phyloP scores from a whole-genome alignment of 2,888 invertebrate species.

The Ecliptopera silaceata region DNA sequence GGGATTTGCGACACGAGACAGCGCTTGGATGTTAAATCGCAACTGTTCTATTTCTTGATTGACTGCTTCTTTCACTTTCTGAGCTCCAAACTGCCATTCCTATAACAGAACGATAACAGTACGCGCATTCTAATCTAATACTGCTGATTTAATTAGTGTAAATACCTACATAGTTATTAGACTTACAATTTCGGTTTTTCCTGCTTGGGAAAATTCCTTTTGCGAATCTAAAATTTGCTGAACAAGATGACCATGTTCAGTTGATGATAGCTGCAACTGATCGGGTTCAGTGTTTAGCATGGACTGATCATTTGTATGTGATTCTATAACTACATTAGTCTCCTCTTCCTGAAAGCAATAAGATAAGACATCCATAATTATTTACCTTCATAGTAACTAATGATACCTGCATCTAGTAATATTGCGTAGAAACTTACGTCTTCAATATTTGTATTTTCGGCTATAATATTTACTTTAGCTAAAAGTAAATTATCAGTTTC shows the following conservation, averaged over 20 bases:
- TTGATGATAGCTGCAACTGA: conserved; percentile 51
- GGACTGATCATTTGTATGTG: conserved; percentile 38
- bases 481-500: conserved; percentile 75
- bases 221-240: conserved; percentile 97
- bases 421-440: conserved; percentile 60
- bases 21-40: conserved; percentile 91
- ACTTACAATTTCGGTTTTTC: conserved; percentile 85
- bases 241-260: conserved; percentile 90
- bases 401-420: neutral
- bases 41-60: conserved; percentile 91
- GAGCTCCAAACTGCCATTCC: conserved; percentile 85
- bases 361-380: neutral
- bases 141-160: too few species aligned
- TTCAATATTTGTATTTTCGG: conserved; percentile 86
- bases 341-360: conserved; percentile 84
- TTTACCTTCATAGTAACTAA: neutral
- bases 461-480: conserved; percentile 91
- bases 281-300: conserved; percentile 44
- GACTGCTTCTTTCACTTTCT: conserved; percentile 86
- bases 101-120: conserved; percentile 41
- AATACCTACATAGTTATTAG: neutral
- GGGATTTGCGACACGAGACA: conserved; percentile 96
- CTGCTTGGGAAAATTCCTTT: conserved; percentile 87
- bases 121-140: too few species aligned
- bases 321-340: conserved; percentile 87